Evolutionary conservation across 1,140 invertebrate genomes (phyloP).

Genomic region (Steinernema feltiae): DNA sequence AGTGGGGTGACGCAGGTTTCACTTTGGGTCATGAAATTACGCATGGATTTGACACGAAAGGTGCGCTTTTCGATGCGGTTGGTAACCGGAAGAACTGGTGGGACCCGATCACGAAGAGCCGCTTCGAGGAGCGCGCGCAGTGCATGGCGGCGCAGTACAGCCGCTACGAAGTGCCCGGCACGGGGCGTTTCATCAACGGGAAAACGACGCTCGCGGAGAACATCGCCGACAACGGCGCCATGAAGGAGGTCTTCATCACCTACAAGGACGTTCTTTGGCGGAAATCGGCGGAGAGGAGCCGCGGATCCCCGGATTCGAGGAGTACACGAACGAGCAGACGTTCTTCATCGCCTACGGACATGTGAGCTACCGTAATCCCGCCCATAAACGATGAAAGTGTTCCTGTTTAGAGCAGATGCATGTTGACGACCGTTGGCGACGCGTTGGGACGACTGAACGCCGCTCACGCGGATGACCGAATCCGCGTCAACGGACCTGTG

Average conservation of each 20-base stretch:
- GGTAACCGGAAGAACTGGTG: conserved; percentile 84
- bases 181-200: conserved; percentile 59
- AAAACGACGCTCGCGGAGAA: conserved; percentile 61
- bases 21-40: conserved; percentile 64
- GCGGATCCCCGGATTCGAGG: conserved; percentile 53
- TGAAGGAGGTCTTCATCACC: conserved; percentile 59
- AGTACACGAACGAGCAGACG: conserved; percentile 57
- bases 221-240: conserved; percentile 62
- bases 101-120: conserved; percentile 55
- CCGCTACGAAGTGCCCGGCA: conserved; percentile 69
- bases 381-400: neutral
- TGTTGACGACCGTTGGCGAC: too few species aligned
- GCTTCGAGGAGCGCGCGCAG: conserved; percentile 66
- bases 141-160: conserved; percentile 85
- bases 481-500: conserved; percentile 62
- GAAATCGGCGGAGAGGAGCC: conserved; percentile 34
- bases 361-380: conserved; percentile 41
- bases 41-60: conserved; percentile 62
- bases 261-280: conserved; percentile 34
- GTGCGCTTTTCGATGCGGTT: conserved; percentile 79
- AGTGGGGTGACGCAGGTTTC: conserved; percentile 61
- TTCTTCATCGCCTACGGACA: conserved; percentile 60
- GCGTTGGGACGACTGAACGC: neutral
- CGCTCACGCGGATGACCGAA: conserved; percentile 28
- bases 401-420: neutral